Percentiles rank a stretch among this genome's conserved stretches.
Conservation (phyloP, 1,140 invertebrate genomes). For the Drosophila sproati region DNA sequence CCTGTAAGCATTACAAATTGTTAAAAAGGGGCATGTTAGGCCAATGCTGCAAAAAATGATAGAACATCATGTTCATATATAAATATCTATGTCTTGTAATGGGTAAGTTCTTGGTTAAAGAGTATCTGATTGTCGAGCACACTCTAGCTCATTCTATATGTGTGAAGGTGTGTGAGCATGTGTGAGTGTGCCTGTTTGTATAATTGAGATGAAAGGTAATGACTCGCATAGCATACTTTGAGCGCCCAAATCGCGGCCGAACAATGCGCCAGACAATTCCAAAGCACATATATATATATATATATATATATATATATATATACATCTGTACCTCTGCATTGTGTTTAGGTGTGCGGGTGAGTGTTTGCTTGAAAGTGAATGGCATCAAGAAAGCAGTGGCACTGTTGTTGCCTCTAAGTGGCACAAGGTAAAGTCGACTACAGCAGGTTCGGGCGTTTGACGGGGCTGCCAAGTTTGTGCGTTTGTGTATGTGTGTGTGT, state of each 20-base stretch:
- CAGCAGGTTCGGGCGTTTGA: constrained; percentile 36
- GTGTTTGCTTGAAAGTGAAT: constrained; percentile 60
- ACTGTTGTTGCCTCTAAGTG: constrained; percentile 66
- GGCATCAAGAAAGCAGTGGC: constrained; percentile 55
- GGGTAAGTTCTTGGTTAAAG: no score
- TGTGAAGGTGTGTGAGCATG: not conserved
- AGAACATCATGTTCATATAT: no score
- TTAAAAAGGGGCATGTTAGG: not conserved
- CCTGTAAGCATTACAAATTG: not conserved
- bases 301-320: constrained; percentile 9
- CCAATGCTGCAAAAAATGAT: no score
- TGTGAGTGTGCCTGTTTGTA: constrained; percentile 48
- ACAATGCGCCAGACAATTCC: constrained; percentile 77
- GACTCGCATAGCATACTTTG: constrained; percentile 73
- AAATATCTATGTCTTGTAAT: no score
- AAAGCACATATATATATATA: constrained; percentile 21
- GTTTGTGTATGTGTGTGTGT: constrained; percentile 7
- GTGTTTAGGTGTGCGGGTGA: constrained; percentile 13
- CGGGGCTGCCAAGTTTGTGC: constrained; percentile 45
- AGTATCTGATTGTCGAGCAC: not conserved
- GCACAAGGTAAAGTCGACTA: constrained; percentile 75
- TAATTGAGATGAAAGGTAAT: constrained; percentile 83
- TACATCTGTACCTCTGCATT: constrained; percentile 8
- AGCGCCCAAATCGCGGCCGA: constrained; percentile 73
- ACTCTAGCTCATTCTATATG: not conserved